Evolutionary conservation across 2,888 invertebrate species (phyloP).

Genomic region (Tenthredo notha): DNA sequence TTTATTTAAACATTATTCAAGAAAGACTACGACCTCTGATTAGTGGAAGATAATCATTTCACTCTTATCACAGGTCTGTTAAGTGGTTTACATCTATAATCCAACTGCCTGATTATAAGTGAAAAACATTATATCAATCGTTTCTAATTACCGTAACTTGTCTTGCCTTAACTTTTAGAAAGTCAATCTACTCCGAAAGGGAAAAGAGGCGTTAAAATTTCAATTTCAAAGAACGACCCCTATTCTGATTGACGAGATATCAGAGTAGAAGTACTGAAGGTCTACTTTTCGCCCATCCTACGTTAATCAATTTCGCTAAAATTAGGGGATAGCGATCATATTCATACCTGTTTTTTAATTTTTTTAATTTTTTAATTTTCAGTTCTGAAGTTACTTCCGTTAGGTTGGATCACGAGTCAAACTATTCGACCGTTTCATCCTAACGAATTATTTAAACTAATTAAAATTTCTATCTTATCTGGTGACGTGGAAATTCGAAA

Average conservation of each 20-base stretch:
- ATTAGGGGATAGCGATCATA: not conserved
- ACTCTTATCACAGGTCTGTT: constrained; percentile 29
- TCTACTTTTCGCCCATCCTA: not conserved
- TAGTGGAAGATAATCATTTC: constrained; percentile 4
- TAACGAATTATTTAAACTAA: not conserved
- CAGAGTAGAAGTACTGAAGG: not conserved
- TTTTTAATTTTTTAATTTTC: too few relatives aligned
- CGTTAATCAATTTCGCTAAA: not conserved
- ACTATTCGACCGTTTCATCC: not conserved
- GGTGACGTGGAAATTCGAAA: not conserved
- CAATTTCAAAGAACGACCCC: not conserved
- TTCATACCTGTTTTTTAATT: not conserved
- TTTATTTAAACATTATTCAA: not conserved
- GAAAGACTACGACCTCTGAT: not conserved
- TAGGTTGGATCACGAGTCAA: not conserved
- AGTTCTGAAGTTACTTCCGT: not conserved
- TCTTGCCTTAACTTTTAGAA: not conserved
- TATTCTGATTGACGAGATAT: not conserved
- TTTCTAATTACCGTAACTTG: not conserved
- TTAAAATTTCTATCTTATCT: not conserved
- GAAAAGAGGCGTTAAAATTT: not conserved
- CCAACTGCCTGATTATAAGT: not conserved
- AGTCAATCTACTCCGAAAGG: not conserved
- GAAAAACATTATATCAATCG: constrained; percentile 2
- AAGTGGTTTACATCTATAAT: not conserved